Conservation (phyloP, 2,888 invertebrate genomes). For the Lepidocyrtinus sp. region DNA sequence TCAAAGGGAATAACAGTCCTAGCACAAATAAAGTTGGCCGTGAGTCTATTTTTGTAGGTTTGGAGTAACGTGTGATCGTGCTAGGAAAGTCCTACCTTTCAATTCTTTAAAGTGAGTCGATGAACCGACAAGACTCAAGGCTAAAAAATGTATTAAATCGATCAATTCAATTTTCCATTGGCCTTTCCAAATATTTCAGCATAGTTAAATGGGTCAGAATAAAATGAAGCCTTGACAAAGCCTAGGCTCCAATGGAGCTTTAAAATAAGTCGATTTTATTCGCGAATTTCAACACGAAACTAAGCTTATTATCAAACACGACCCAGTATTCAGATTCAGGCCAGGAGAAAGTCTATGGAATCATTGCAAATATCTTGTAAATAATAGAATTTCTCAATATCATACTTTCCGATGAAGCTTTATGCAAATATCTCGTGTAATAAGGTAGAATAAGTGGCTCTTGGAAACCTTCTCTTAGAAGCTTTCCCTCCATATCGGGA, state of each 20-base stretch:
- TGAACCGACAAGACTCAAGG: conserved; percentile 14
- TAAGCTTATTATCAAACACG: conserved; percentile 8
- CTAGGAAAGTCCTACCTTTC: too few relatives aligned
- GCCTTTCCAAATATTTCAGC: background rate
- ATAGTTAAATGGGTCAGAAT: conserved; percentile 17
- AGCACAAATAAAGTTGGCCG: conserved; percentile 6
- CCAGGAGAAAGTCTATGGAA: too few relatives aligned
- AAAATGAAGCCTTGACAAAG: conserved; percentile 9
- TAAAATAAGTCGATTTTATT: conserved; percentile 6
- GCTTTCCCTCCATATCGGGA: too few relatives aligned
- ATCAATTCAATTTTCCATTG: conserved; percentile 44
- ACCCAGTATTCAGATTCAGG: background rate
- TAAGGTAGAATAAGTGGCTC: too few relatives aligned
- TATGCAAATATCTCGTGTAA: too few relatives aligned
- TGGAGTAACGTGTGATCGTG: too few relatives aligned
- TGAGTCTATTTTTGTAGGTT: conserved; percentile 16
- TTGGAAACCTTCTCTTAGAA: too few relatives aligned
- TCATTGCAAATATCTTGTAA: too few relatives aligned
- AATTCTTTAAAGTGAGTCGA: too few relatives aligned
- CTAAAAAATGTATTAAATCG: conserved; percentile 43
- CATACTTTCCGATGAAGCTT: too few relatives aligned
- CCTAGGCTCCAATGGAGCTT: background rate
- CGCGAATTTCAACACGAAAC: background rate
- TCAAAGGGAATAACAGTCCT: conserved; percentile 3
- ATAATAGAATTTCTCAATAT: too few relatives aligned